Percentiles rank a stretch among this genome's conserved stretches.
phyloP scores from a whole-genome alignment of 2,113 vertebrate genomes.

The Passer montanus region DNA sequence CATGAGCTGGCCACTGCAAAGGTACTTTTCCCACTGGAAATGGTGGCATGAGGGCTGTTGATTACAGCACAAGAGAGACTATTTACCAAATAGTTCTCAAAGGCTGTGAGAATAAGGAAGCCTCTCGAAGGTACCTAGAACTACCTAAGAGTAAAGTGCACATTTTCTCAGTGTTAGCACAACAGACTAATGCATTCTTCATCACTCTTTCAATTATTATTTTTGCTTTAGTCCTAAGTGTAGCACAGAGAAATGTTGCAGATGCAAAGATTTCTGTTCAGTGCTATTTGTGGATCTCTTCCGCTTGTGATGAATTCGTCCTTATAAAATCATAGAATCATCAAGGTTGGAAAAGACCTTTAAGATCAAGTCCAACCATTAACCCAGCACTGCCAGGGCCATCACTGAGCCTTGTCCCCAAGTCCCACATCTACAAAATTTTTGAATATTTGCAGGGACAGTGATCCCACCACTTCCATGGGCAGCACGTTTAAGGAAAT shows the following conservation, averaged over 20 bases:
- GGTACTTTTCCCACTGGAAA: conserved; percentile 37
- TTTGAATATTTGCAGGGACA: background rate
- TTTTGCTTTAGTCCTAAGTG: background rate
- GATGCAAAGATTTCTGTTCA: background rate
- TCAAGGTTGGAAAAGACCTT: background rate
- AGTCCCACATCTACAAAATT: background rate
- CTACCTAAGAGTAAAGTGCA: background rate
- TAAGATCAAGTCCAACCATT: background rate
- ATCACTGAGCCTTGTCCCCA: background rate
- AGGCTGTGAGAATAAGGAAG: background rate
- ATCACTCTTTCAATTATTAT: background rate
- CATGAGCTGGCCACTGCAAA: conserved; percentile 13
- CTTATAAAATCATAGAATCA: background rate
- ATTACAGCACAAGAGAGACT: background rate
- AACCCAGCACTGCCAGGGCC: background rate
- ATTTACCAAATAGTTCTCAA: conserved; percentile 42
- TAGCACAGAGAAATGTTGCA: background rate
- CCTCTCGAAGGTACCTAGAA: background rate
- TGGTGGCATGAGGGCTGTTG: conserved; percentile 39
- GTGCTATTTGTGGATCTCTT: background rate
- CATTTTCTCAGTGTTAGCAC: background rate
- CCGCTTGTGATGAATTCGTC: background rate
- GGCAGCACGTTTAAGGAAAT: background rate
- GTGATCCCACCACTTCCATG: background rate
- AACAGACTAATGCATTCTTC: background rate